Conservation (phyloP, 1,140 invertebrate genomes). For the Drosophila albomicans region DNA sequence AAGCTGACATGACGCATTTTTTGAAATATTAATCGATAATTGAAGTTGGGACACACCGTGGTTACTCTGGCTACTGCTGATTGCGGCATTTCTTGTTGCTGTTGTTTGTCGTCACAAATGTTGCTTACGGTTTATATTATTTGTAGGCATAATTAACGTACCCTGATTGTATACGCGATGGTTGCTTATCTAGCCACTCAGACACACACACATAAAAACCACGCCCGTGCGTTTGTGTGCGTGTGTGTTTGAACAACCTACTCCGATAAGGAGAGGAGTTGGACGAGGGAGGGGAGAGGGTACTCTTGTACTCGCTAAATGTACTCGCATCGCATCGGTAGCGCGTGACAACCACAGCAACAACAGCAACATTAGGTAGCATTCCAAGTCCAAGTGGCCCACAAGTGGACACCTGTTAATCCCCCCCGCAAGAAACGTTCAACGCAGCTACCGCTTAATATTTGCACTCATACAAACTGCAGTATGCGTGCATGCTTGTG, state of each 20-base stretch:
- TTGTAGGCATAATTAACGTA: slow-evolving; percentile 64
- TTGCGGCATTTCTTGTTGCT: slow-evolving; percentile 35
- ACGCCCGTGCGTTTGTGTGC: slow-evolving; percentile 1
- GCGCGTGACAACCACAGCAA: slow-evolving; percentile 59
- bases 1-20: not conserved
- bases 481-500: not conserved
- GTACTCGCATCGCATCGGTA: slow-evolving; percentile 49
- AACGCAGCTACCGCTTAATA: slow-evolving; percentile 24
- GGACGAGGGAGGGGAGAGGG: not conserved
- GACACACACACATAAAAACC: slow-evolving; percentile 21
- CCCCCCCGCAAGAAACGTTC: slow-evolving; percentile 35
- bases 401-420: slow-evolving; percentile 51
- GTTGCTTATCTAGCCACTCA: slow-evolving; percentile 58
- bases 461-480: not conserved
- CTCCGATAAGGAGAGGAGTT: slow-evolving; percentile 53
- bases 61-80: slow-evolving; percentile 31
- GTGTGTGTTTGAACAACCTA: slow-evolving; percentile 69
- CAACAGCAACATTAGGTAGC: not conserved
- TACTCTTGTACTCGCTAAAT: slow-evolving; percentile 39
- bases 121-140: slow-evolving; percentile 41
- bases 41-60: slow-evolving; percentile 12
- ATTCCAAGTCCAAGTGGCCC: slow-evolving; percentile 16
- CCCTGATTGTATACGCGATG: slow-evolving; percentile 53
- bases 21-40: slow-evolving; percentile 29
- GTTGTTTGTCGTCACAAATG: slow-evolving; percentile 53